phyloP scores from a whole-genome alignment of 2,113 vertebrate genomes.

The Saccopteryx bilineata region DNA sequence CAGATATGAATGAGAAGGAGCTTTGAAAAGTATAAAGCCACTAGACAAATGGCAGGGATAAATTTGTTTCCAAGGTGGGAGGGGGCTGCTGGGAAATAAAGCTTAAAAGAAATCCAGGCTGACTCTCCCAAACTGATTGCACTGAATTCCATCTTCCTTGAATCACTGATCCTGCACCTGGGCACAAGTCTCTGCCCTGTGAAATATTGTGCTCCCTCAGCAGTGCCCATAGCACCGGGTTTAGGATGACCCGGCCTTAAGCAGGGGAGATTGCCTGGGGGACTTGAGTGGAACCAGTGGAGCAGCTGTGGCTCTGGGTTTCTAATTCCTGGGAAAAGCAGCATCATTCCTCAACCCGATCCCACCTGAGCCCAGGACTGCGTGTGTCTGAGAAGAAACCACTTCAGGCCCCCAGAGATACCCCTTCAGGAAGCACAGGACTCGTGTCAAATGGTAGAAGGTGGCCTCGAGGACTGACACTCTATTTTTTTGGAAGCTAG shows the following conservation, averaged over 20 bases:
- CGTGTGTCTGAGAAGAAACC: neutral
- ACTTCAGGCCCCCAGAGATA: neutral
- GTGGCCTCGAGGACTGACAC: neutral
- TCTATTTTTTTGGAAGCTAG: neutral
- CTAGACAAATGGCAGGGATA: slow-evolving; percentile 76
- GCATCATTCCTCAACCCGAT: neutral
- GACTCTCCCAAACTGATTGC: slow-evolving; percentile 65
- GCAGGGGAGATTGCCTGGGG: slow-evolving; percentile 2
- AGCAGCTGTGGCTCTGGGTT: slow-evolving; percentile 27
- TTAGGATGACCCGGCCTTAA: slow-evolving; percentile 72
- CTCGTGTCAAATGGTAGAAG: slow-evolving; percentile 16
- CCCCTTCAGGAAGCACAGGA: neutral
- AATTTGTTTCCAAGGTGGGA: slow-evolving; percentile 67
- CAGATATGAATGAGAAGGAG: slow-evolving; percentile 65
- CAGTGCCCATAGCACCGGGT: neutral
- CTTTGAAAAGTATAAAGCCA: slow-evolving; percentile 74
- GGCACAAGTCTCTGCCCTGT: slow-evolving; percentile 53
- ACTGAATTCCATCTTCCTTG: slow-evolving; percentile 60
- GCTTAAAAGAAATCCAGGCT: slow-evolving; percentile 73
- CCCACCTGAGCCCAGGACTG: neutral
- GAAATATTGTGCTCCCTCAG: slow-evolving; percentile 52
- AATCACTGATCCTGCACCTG: slow-evolving; percentile 56
- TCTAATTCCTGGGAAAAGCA: slow-evolving; percentile 39
- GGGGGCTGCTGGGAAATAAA: slow-evolving; percentile 63
- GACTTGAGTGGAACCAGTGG: neutral